Evolutionary conservation across 2,888 invertebrate species (phyloP), one percentile per base, ranked within the genome.

Genomic region (Cephus nigrinus): DNA sequence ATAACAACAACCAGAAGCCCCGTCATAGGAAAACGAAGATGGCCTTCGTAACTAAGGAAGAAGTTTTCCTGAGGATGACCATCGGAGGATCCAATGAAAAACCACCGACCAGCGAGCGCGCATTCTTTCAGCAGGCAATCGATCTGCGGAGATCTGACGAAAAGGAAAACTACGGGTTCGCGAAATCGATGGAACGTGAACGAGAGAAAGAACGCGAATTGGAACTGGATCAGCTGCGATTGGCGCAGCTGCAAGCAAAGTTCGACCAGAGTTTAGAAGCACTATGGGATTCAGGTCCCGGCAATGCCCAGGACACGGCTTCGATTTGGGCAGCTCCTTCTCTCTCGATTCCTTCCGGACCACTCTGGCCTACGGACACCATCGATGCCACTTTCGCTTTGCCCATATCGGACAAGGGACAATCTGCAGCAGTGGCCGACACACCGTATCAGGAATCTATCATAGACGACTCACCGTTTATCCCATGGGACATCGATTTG

Each of bases 231-330:
- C 92, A 92, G 83, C 93, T 94, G 86, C 90, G 93, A 78, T 93
- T 94, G 84, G 94, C 94, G 5, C 93, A 93, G 84, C 93, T 95
- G 85, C 93, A 94, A 87, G 94, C 95, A 11, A 95, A 95, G 90
- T 95, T 95, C 89, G 94, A 95, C 88, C 93, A 94, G 82, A 94
- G 93, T 88, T 93, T 95, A 82, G 95, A 95, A 89, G 95, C 95
- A 69, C 91, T 95, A 79, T 95, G 95, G 95, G 93, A 92, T 82
- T 90, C 90, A 84, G 92, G 89, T 81, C 92, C 84, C 91, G 93
- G 87, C 92, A 93, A 84, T 92, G 92, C 87, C 78, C 90, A 89
- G 80, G 89, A 88, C 77, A 89, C 87, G 73, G 88, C 91, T 81
- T 90, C 91, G 73, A 91, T 91, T 81, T 91, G 91, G 91, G 90